phyloP scores from a whole-genome alignment of 2,113 vertebrate genomes.

The Eurypyga helias region DNA sequence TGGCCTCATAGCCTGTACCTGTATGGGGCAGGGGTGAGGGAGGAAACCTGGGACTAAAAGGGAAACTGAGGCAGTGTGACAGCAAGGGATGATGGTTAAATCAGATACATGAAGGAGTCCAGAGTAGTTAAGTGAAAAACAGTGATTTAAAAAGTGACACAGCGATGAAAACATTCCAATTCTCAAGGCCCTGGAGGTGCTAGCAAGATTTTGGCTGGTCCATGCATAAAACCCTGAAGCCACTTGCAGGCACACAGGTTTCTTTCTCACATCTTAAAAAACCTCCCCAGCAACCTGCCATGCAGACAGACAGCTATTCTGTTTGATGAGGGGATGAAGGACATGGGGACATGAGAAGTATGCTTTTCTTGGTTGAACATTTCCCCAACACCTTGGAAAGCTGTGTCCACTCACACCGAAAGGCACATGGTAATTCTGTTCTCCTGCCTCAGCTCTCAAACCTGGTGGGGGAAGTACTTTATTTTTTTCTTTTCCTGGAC shows the following conservation, averaged over 20 bases:
- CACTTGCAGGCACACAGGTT: not conserved
- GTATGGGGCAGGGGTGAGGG: not conserved
- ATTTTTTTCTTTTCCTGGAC: not conserved
- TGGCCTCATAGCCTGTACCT: rapidly evolving
- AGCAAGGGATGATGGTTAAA: not conserved
- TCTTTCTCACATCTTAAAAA: not conserved
- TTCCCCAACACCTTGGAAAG: not conserved
- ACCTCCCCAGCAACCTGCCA: rapidly evolving
- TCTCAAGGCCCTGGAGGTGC: not conserved
- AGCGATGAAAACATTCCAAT: not conserved
- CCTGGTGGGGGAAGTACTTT: not conserved
- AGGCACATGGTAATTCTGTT: not conserved
- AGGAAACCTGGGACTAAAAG: not conserved
- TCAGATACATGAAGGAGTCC: not conserved
- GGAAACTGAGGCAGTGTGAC: not conserved
- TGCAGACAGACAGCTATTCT: not conserved
- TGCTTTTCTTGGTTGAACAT: not conserved
- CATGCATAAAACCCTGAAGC: not conserved
- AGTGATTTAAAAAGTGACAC: not conserved
- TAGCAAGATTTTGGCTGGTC: not conserved
- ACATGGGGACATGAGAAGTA: rapidly evolving
- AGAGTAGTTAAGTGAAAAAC: not conserved
- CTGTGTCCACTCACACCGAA: not conserved
- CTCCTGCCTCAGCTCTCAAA: not conserved
- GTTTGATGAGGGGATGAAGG: not conserved